Evolutionary conservation across 2,797 vertebrate genomes (phyloP).

Genomic region (Kryptolebias ocellatus): DNA sequence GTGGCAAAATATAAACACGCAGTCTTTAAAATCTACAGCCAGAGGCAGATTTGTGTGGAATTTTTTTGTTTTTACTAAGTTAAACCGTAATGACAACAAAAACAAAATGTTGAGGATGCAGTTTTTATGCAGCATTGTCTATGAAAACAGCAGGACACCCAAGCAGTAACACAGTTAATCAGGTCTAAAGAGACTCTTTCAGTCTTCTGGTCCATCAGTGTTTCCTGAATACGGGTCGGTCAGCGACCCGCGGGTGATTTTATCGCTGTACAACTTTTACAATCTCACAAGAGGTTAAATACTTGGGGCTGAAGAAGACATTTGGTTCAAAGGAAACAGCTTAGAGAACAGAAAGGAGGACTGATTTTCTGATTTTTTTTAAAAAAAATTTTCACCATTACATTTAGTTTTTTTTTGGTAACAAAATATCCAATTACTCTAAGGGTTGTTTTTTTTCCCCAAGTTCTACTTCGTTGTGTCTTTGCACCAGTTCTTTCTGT

Average conservation of each 20-base stretch:
- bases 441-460: no score
- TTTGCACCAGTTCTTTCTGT: no score
- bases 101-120: neutral
- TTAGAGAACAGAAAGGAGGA: neutral
- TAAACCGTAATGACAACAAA: neutral
- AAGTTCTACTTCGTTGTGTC: no score
- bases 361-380: no score
- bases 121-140: slow-evolving; percentile 2
- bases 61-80: neutral
- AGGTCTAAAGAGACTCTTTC: no score
- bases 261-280: neutral
- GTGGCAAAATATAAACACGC: neutral
- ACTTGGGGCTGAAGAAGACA: neutral
- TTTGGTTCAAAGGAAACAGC: neutral
- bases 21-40: slow-evolving; percentile 2
- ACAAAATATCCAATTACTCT: no score
- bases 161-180: neutral
- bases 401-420: no score
- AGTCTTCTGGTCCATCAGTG: neutral
- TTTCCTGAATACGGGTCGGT: neutral
- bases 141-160: neutral
- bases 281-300: neutral
- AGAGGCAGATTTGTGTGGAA: neutral
- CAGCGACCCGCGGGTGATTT: neutral
- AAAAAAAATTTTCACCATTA: no score